phyloP scores from a whole-genome alignment of 2,888 invertebrate genomes.

The Plebejus anna region DNA sequence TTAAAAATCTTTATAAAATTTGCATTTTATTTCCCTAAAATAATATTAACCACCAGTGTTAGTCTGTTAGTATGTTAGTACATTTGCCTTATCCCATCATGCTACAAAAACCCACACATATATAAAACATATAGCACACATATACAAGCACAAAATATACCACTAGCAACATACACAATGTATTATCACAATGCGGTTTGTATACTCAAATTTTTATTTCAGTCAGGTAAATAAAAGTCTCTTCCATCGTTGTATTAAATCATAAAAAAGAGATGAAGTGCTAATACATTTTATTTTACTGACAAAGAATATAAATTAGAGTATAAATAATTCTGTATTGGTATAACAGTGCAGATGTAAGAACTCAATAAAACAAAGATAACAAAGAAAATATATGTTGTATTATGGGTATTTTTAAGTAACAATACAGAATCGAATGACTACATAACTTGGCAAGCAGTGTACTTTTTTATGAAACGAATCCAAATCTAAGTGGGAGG shows the following conservation, averaged over 20 bases:
- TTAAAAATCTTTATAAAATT: too few species aligned
- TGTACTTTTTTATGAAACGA: neutral
- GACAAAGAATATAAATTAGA: neutral
- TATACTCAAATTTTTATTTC: neutral
- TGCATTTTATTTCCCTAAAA: too few species aligned
- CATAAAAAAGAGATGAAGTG: too few species aligned
- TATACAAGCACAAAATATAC: constrained; percentile 7
- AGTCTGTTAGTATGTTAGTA: neutral
- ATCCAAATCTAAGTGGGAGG: neutral
- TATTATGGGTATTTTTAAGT: neutral
- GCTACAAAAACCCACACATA: neutral
- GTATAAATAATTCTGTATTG: neutral
- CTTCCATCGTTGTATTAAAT: too few species aligned
- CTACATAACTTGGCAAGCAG: neutral
- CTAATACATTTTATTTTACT: neutral
- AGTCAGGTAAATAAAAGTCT: neutral
- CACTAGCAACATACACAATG: neutral
- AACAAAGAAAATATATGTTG: neutral
- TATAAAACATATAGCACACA: neutral
- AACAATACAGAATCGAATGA: neutral
- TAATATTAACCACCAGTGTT: neutral
- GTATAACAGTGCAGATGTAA: neutral
- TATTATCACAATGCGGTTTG: neutral
- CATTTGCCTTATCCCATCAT: neutral
- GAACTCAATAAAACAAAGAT: neutral